These are phyloP conservation scores for Leuciscus waleckii DNA, from an alignment of 2,797 vertebrate genomes.

Conservation along the genomic window DNA sequence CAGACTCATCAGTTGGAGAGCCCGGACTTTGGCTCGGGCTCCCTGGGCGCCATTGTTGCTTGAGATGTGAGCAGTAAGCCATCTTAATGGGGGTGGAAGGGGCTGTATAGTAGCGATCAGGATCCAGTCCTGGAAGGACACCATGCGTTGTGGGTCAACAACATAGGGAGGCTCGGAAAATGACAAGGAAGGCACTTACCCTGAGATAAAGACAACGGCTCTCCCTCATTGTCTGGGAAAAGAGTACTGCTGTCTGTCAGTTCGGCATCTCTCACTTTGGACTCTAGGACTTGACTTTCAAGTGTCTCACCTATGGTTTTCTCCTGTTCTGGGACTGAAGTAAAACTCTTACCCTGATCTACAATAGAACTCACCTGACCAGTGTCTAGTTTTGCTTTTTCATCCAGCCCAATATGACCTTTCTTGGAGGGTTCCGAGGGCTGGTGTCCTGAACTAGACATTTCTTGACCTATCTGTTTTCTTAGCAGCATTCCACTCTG, in stretches of 20 bases:
- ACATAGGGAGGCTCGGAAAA: slow-evolving; percentile 79
- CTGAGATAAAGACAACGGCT: slow-evolving; percentile 77
- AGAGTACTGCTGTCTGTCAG: slow-evolving; percentile 63
- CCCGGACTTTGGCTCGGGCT: slow-evolving; percentile 76
- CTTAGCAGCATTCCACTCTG: slow-evolving; percentile 61
- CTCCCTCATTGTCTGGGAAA: slow-evolving; percentile 66
- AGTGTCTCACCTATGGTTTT: slow-evolving; percentile 58
- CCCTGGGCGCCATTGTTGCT: slow-evolving; percentile 74
- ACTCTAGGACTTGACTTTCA: slow-evolving; percentile 61
- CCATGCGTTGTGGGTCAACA: slow-evolving; percentile 78
- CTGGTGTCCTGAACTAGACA: slow-evolving; percentile 58
- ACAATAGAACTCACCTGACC: slow-evolving; percentile 63
- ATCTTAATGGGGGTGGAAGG: slow-evolving; percentile 91
- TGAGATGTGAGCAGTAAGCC: slow-evolving; percentile 76
- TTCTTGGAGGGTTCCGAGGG: slow-evolving; percentile 51
- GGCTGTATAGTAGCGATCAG: slow-evolving; percentile 91
- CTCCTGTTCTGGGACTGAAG: slow-evolving; percentile 49
- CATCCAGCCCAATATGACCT: slow-evolving; percentile 63
- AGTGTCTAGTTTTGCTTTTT: slow-evolving; percentile 66
- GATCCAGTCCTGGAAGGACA: slow-evolving; percentile 77
- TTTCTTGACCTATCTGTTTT: slow-evolving; percentile 54
- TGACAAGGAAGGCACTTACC: slow-evolving; percentile 90
- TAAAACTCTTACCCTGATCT: slow-evolving; percentile 60
- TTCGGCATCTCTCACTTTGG: slow-evolving; percentile 63
- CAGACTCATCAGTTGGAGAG: slow-evolving; percentile 81